Conservation (phyloP, 2,797 vertebrate genomes). For the Phrynocephalus guinanensis region DNA sequence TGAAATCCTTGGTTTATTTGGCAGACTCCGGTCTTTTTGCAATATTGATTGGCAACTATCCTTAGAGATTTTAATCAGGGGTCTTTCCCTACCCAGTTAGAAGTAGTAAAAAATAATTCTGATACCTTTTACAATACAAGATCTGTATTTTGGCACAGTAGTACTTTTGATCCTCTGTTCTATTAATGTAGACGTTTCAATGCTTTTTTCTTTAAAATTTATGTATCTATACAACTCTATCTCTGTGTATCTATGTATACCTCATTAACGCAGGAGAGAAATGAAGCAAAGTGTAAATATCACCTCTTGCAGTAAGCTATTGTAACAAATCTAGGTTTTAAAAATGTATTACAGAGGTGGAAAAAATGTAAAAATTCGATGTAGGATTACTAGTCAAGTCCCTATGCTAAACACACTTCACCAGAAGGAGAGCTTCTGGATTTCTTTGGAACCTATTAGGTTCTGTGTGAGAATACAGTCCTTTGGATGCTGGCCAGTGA, state of each 20-base stretch:
- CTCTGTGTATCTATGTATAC: too few species aligned
- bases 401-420: background rate
- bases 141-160: background rate
- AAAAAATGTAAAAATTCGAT: background rate
- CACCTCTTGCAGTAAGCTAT: background rate
- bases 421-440: background rate
- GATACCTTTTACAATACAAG: background rate
- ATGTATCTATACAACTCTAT: background rate
- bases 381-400: background rate
- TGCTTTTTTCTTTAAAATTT: background rate
- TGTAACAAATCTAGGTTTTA: background rate
- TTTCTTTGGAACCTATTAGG: background rate
- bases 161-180: background rate
- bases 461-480: background rate
- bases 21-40: background rate
- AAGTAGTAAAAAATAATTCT: background rate
- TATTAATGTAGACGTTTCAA: background rate
- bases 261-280: background rate
- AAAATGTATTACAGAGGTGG: background rate
- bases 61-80: background rate
- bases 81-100: background rate
- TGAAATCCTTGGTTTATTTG: background rate
- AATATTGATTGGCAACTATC: background rate
- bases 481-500: background rate
- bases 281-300: background rate